Conservation (phyloP, 2,113 vertebrate genomes). For the Dipodomys spectabilis region DNA sequence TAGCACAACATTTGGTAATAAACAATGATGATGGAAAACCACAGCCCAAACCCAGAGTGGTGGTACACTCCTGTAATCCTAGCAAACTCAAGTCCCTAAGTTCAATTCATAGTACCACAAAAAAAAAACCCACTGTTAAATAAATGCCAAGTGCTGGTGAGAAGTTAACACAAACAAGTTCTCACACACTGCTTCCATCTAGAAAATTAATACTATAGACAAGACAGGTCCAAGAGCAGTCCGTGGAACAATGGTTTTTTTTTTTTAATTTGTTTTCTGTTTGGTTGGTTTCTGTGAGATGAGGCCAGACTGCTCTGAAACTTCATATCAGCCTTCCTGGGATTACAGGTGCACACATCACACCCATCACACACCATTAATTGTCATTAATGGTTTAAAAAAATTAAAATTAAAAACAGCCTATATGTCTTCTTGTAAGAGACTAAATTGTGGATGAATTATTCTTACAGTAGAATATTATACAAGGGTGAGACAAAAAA, state of each 20-base stretch:
- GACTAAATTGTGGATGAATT: not conserved
- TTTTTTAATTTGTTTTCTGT: too few species aligned
- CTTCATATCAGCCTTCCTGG: too few species aligned
- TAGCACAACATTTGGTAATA: not conserved
- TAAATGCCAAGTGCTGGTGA: not conserved
- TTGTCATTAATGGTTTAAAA: not conserved
- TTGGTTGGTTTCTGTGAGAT: too few species aligned
- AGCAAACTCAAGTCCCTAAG: too few species aligned
- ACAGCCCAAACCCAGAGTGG: not conserved
- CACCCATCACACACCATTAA: too few species aligned
- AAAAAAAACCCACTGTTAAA: too few species aligned
- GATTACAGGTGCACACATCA: too few species aligned
- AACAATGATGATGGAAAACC: not conserved
- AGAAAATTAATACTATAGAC: too few species aligned
- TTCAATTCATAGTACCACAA: too few species aligned
- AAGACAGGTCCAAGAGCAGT: not conserved
- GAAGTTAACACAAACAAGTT: not conserved
- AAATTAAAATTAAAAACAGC: not conserved
- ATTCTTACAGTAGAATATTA: not conserved
- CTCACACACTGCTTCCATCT: not conserved
- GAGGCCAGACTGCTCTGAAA: too few species aligned
- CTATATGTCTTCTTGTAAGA: not conserved
- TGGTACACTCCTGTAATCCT: too few species aligned
- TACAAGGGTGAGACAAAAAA: not conserved
- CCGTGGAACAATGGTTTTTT: too few species aligned